Conservation (phyloP, 1,140 invertebrate species). For the Sinonovacula constricta region DNA sequence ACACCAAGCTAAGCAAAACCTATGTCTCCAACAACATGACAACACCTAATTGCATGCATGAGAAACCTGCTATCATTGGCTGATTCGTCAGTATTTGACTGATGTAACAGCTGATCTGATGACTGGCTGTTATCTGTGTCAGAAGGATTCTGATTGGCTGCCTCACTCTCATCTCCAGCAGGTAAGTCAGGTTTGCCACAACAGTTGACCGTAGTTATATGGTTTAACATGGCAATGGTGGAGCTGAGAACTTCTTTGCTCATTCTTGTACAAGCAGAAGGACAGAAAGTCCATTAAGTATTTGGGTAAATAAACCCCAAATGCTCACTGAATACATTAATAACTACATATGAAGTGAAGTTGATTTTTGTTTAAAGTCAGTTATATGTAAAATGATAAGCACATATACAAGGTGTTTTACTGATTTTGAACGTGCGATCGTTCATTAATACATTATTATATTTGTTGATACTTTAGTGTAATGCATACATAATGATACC, state of each 20-base stretch:
- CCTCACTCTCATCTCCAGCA: conserved; percentile 4
- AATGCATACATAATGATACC: no score
- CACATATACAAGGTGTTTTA: background rate
- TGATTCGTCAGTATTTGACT: conserved; percentile 34
- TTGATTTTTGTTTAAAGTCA: background rate
- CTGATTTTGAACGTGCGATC: background rate
- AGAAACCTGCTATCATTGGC: conserved; percentile 46
- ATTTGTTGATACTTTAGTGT: no score
- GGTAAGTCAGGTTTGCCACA: conserved; percentile 28
- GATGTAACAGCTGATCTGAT: conserved; percentile 23
- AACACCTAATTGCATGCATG: conserved; percentile 24
- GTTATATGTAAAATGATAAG: background rate
- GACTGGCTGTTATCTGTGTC: conserved; percentile 17
- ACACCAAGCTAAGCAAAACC: no score
- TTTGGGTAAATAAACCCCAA: background rate
- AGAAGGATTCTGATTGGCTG: conserved; percentile 22
- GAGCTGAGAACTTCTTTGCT: conserved; percentile 44
- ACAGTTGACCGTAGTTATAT: conserved; percentile 43
- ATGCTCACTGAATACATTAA: background rate
- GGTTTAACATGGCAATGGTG: conserved; percentile 33
- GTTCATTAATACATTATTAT: no score
- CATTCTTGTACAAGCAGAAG: conserved; percentile 25
- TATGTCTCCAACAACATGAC: background rate
- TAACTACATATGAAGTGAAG: background rate
- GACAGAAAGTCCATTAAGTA: background rate